These are phyloP conservation scores for Scatophagus argus DNA, from an alignment of 2,113 vertebrate species.

Conservation along the genomic window DNA sequence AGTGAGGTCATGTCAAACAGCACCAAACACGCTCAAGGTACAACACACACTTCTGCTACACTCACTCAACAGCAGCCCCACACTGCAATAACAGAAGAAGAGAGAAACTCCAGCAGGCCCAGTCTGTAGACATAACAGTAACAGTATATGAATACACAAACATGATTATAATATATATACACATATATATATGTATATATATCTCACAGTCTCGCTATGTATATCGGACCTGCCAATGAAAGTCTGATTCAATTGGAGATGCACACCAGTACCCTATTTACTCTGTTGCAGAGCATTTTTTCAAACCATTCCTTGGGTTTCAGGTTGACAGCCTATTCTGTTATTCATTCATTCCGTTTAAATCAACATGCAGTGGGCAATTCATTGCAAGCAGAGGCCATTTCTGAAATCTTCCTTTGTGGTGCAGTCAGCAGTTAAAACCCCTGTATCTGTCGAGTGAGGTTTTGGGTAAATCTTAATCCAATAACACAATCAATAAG, in stretches of 20 bases:
- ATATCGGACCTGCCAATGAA: background rate
- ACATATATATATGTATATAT: too few species aligned
- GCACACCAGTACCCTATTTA: background rate
- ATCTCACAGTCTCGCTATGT: too few species aligned
- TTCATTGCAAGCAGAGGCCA: background rate
- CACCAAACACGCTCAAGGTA: background rate
- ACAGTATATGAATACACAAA: slow-evolving; percentile 41
- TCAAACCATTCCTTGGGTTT: background rate
- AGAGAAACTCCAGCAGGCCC: slow-evolving; percentile 16
- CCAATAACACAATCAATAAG: background rate
- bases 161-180: too few species aligned
- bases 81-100: slow-evolving; percentile 16
- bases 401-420: background rate
- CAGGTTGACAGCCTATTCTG: background rate
- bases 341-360: background rate
- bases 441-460: background rate
- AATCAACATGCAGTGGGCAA: background rate
- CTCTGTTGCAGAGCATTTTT: background rate
- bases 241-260: slow-evolving; percentile 1
- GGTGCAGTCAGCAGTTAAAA: background rate
- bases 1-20: slow-evolving; percentile 16
- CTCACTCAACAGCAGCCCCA: background rate
- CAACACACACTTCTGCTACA: background rate
- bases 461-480: background rate
- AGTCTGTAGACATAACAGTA: slow-evolving; percentile 43